Conservation (phyloP, 2,113 vertebrate species). For the Sinosuthora webbiana region DNA sequence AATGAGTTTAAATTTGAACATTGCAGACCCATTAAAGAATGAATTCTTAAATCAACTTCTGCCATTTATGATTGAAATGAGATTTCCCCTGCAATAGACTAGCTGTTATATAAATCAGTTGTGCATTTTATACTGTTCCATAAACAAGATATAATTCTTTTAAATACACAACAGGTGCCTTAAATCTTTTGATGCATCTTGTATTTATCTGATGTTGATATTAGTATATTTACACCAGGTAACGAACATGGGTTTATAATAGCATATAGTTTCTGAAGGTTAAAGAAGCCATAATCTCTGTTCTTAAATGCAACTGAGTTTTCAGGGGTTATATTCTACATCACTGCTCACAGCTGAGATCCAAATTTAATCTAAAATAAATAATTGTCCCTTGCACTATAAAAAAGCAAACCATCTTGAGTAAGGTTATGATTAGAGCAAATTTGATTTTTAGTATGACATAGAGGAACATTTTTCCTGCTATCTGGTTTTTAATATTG, state of each 20-base stretch:
- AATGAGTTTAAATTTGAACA: conserved; percentile 96
- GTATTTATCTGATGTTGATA: conserved; percentile 76
- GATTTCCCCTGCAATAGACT: conserved; percentile 85
- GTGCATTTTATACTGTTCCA: conserved; percentile 87
- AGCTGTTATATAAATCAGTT: conserved; percentile 88
- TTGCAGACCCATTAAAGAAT: conserved; percentile 95
- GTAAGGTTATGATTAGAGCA: conserved; percentile 11
- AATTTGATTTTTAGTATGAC: conserved; percentile 29
- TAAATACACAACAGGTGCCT: conserved; percentile 83
- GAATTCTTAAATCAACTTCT: conserved; percentile 97
- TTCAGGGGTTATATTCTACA: conserved; percentile 36
- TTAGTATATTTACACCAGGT: conserved; percentile 69
- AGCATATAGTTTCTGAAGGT: conserved; percentile 62
- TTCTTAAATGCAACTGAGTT: conserved; percentile 41
- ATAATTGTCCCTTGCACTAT: conserved; percentile 7
- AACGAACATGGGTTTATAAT: conserved; percentile 33
- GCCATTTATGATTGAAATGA: conserved; percentile 98
- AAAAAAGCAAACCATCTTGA: conserved; percentile 15
- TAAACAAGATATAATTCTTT: conserved; percentile 90
- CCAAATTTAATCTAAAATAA: conserved; percentile 55
- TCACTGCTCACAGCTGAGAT: not conserved
- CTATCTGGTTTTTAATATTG: conserved; percentile 28
- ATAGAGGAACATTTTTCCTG: conserved; percentile 17
- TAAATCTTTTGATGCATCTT: conserved; percentile 83
- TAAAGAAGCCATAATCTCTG: conserved; percentile 30